Conservation (phyloP, 1,140 invertebrate species). For the Zaprionus kolodkinae region DNA sequence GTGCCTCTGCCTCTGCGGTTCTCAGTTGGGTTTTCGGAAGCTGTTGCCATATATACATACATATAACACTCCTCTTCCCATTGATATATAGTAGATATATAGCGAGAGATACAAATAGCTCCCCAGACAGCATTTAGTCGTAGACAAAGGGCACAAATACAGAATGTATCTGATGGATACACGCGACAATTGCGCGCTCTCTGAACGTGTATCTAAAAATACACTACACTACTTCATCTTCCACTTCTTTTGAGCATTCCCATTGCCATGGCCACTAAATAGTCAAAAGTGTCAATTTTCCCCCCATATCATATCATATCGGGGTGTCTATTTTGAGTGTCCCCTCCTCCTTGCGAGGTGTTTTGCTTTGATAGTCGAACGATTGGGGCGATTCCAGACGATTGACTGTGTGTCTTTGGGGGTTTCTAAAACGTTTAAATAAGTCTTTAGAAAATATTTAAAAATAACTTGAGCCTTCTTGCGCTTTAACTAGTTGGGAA, state of each 20-base stretch:
- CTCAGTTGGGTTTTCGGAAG: constrained; percentile 5
- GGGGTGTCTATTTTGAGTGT: constrained; percentile 43
- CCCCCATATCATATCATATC: constrained; percentile 13
- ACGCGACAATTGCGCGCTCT: constrained; percentile 39
- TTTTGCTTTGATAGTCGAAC: constrained; percentile 30
- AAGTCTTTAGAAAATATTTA: neutral
- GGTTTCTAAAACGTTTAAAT: neutral
- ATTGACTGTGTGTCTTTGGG: constrained; percentile 6
- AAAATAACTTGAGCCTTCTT: neutral
- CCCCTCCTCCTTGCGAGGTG: constrained; percentile 9
- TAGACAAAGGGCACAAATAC: constrained; percentile 23
- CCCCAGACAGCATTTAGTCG: constrained; percentile 52
- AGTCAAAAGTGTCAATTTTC: constrained; percentile 47
- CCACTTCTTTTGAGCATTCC: neutral
- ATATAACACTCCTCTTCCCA: neutral
- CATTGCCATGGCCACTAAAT: constrained; percentile 45
- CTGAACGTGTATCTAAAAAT: constrained; percentile 18
- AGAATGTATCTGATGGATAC: constrained; percentile 40
- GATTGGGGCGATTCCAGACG: constrained; percentile 30
- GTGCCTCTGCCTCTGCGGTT: neutral
- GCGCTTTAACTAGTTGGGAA: neutral
- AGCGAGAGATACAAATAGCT: constrained; percentile 34
- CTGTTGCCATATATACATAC: neutral
- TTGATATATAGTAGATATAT: neutral
- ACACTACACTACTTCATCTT: neutral